A percentile compares a stretch with the other conserved stretches of the same genome.
Evolutionary conservation across 2,113 vertebrate species (phyloP).

Genomic region (Murina feae): DNA sequence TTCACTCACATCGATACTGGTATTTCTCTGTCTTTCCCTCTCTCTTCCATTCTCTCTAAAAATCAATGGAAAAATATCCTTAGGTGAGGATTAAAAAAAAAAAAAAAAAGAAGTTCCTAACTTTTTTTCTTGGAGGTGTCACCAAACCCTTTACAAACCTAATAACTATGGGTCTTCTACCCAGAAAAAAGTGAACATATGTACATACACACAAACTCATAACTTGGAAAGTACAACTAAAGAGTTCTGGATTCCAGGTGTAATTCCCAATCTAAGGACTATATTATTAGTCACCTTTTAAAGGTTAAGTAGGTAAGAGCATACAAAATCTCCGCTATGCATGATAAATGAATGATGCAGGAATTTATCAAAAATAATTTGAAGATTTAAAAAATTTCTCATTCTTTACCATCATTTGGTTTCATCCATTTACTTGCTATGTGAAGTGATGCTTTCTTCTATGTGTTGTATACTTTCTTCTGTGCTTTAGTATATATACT

Average conservation of each 20-base stretch:
- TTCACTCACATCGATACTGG: too few species aligned
- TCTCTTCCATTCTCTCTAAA: too few species aligned
- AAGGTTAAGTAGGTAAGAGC: neutral
- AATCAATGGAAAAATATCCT: too few species aligned
- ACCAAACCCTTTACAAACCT: slow-evolving; percentile 11
- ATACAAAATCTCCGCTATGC: neutral
- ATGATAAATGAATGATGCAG: neutral
- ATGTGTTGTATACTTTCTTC: neutral
- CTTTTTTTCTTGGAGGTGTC: neutral
- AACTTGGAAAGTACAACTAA: neutral
- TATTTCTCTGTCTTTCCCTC: too few species aligned
- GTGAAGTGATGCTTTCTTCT: neutral
- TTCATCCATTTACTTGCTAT: neutral
- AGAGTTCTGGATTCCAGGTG: slow-evolving; percentile 4
- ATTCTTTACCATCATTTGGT: neutral
- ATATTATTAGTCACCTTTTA: neutral
- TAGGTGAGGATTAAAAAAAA: too few species aligned
- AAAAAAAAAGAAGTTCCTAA: neutral
- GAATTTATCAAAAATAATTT: slow-evolving; percentile 15
- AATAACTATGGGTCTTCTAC: neutral
- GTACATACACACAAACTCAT: neutral
- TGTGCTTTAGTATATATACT: neutral
- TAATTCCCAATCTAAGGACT: slow-evolving; percentile 12
- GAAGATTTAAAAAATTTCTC: slow-evolving; percentile 33
- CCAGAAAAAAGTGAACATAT: neutral